Conservation (phyloP, 2,797 vertebrate species). For the Esox masquinongy region DNA sequence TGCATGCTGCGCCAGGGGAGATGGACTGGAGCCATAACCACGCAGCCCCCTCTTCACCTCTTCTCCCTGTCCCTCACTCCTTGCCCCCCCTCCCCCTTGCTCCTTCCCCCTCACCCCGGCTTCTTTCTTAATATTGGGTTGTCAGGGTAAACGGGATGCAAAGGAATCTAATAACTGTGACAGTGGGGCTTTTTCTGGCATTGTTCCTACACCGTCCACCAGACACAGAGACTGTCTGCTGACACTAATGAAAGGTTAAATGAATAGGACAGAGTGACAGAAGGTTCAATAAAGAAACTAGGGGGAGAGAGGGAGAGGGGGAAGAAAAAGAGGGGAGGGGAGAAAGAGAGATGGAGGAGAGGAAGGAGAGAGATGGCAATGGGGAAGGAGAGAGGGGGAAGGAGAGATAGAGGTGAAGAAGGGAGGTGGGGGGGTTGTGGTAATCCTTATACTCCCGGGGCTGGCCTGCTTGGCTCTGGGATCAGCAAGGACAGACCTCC, state of each 20-base stretch:
- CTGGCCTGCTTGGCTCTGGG: slow-evolving; percentile 59
- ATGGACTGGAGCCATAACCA: slow-evolving; percentile 50
- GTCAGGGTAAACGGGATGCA: slow-evolving; percentile 85
- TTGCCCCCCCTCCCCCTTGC: slow-evolving; percentile 37
- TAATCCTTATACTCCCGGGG: slow-evolving; percentile 81
- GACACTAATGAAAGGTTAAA: slow-evolving; percentile 99
- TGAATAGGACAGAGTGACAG: slow-evolving; percentile 97
- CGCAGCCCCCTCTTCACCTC: slow-evolving; percentile 40
- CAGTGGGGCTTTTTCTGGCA: slow-evolving; percentile 90
- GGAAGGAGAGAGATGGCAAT: slow-evolving; percentile 37
- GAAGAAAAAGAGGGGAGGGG: slow-evolving; percentile 48
- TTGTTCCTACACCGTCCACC: slow-evolving; percentile 78
- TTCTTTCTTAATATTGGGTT: slow-evolving; percentile 87
- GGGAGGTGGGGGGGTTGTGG: slow-evolving; percentile 65
- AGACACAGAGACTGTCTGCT: slow-evolving; percentile 86
- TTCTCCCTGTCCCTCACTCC: slow-evolving; percentile 24
- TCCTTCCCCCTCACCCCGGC: slow-evolving; percentile 68
- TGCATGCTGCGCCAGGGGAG: slow-evolving; percentile 60
- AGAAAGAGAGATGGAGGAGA: slow-evolving; percentile 51
- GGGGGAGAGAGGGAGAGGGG: slow-evolving; percentile 62
- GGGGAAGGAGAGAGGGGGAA: slow-evolving; percentile 43
- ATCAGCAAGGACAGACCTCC: slow-evolving; percentile 84
- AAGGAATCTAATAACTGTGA: slow-evolving; percentile 99
- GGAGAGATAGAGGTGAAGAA: slow-evolving; percentile 30
- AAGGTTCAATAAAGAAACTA: slow-evolving; percentile 90